Base-by-base conservation (phyloP, 2,113 vertebrate genomes). In the Pyxicephalus adspersus region DNA sequence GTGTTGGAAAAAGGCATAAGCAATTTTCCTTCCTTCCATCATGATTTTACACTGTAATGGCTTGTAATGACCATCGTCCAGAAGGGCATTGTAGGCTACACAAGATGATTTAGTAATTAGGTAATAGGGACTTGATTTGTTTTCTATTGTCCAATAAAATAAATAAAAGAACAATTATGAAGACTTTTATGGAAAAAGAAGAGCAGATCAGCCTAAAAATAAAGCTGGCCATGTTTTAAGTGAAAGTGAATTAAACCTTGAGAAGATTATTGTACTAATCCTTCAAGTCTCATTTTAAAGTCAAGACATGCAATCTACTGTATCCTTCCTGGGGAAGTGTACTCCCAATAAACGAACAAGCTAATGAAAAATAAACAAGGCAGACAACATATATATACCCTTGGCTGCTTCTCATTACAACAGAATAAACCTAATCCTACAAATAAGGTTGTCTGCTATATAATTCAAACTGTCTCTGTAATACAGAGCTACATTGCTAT, bases 211-310 rank as follows among this genome's bases (percentile, higher is more conserved):
- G 28, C 70, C 55, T 63, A 31, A 76, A 76, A 28, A 63, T 64
- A 64, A 76, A 76, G 74, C 8, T 0, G 0, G 50, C 22, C 54
- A 5, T 80, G 70, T 68, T 52, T 28, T 71, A 66, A 57, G 1
- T 19, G 16, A 18, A 1, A 68, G 73, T 34, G 66, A 77, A 65
- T 1, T 38, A 18, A 70, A 9, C 78, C 75, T 19, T 54, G 77
- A 1, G 77, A 19, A 80, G 70, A 80, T 3, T 28, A 1, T 29
- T 31, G 3, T 50, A 70, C 57, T 9, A 71, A 67, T 64, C 0
- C 25, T 80, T 77, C 57, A 83, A 6, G 0, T 73, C 11, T 57
- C 26, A 73, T 73, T 78, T 77, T 70, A 52, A 60, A 82, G 83
- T 23, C 2, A 57, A 26, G 1, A 25, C 1, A 0, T 16, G 4